A percentile compares a stretch with the other conserved stretches of the same genome.
These are phyloP conservation scores for Archocentrus centrarchus DNA, from an alignment of 2,113 vertebrate species.

Conservation along the genomic window DNA sequence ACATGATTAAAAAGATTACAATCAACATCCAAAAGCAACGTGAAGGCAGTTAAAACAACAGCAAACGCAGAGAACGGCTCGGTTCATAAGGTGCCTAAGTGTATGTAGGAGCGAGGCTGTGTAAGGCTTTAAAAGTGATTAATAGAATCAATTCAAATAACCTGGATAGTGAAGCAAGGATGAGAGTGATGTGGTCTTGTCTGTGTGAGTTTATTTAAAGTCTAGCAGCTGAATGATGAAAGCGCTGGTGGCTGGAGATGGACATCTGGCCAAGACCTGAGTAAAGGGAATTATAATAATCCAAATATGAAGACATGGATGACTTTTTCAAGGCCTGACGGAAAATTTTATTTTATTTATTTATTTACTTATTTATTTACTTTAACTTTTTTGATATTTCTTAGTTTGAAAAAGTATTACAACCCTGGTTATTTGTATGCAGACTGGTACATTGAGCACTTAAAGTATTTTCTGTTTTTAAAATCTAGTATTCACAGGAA, in stretches of 20 bases:
- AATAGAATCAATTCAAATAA: not conserved
- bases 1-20: not conserved
- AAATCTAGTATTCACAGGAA: not conserved
- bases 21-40: not conserved
- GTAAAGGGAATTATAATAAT: not conserved
- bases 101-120: not conserved
- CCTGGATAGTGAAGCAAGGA: not conserved
- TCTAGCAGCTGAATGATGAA: not conserved
- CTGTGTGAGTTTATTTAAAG: not conserved
- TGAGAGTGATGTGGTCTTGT: not conserved
- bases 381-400: not conserved
- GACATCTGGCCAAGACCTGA: not conserved
- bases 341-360: not conserved
- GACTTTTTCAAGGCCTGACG: not conserved
- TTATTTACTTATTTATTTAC: not conserved
- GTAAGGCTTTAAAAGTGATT: constrained; percentile 8
- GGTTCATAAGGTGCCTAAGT: not conserved
- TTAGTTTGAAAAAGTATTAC: not conserved
- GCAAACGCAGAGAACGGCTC: not conserved
- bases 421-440: not conserved
- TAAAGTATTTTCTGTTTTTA: not conserved
- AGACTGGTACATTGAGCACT: not conserved
- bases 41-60: not conserved
- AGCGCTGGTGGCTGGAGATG: not conserved
- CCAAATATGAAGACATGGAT: not conserved